A percentile compares a stretch with the other conserved stretches of the same genome.
phyloP scores from a whole-genome alignment of 2,797 vertebrate species.

The Gouania willdenowi region DNA sequence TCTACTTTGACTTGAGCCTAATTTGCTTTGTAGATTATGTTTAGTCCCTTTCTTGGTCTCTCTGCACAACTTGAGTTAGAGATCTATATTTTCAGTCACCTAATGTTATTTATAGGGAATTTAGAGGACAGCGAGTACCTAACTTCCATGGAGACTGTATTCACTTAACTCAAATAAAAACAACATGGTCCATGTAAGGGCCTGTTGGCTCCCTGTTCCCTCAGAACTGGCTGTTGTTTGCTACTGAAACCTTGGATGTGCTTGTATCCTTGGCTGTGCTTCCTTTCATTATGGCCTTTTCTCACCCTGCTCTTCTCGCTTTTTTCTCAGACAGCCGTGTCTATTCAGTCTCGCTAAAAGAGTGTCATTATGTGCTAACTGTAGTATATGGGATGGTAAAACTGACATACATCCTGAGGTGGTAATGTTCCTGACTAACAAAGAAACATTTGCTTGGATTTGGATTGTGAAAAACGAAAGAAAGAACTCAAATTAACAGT shows the following conservation, averaged over 20 bases:
- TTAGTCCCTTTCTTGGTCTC: constrained; percentile 6
- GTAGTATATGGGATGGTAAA: constrained; percentile 31
- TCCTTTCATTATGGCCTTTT: constrained; percentile 16
- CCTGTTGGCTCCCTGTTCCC: constrained; percentile 21
- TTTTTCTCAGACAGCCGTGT: constrained; percentile 40
- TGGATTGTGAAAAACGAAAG: constrained; percentile 14
- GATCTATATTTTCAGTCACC: constrained; percentile 1
- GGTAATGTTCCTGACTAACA: constrained; percentile 49
- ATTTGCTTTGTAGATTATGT: constrained; percentile 35
- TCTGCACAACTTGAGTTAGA: constrained; percentile 3
- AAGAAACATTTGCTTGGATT: no score
- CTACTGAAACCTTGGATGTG: constrained; percentile 31
- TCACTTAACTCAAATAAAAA: constrained; percentile 29
- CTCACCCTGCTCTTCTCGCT: constrained; percentile 16
- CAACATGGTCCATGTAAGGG: constrained; percentile 6
- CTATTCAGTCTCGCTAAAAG: constrained; percentile 31
- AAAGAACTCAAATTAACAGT: constrained; percentile 1
- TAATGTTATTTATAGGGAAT: constrained; percentile 12
- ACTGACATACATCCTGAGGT: constrained; percentile 57
- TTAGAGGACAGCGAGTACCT: constrained; percentile 4
- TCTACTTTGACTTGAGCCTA: constrained; percentile 3
- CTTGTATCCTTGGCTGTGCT: constrained; percentile 42
- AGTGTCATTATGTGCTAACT: constrained; percentile 31
- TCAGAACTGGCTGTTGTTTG: constrained; percentile 33
- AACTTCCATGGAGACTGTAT: constrained; percentile 8